Evolutionary conservation across 2,797 vertebrate species (phyloP), one percentile per base, ranked within the genome.

Genomic region (Scolopax bukidnonensis): DNA sequence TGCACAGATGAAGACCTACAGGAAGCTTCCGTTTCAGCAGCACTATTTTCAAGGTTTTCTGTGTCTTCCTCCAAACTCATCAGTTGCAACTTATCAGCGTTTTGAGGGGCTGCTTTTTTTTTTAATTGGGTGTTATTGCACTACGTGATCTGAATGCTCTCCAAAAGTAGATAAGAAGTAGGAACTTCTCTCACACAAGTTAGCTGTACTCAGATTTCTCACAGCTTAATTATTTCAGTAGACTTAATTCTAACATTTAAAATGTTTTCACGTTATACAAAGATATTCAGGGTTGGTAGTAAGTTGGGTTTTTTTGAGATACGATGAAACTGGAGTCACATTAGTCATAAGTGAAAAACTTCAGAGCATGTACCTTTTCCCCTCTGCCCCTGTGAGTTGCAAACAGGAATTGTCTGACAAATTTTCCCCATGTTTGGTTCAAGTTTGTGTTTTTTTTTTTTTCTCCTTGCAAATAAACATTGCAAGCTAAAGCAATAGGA

Each of bases 341-440:
- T 40, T 57, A 77, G 15, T 57, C 5, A 24, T 24, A 75, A 30
- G 15, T 48, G 38, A 75, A 85, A 85, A 64, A 56, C 27, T 68
- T 73, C 57, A 84, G 36, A 77, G 16, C 7, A 18, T 50, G 5
- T 36, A 16, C 2, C 64, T 77, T 77, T 56, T 17, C 24, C 23
- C 24, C 3, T 2, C 12, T 48, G 14, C 4, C 18, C 4, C 21
- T 7, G 1, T 57, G 33, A 74, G 20, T 0, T 83, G 45, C 32
- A 65, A 80, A 48, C 3, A n/a, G 30, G 27, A 78, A 71, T 40
- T 61, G 27, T 36, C 36, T 65, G 60, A 47, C 3, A 67, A 32
- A 32, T 78, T 57, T 74, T 80, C 7, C 17, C 25, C 5, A 57
- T n/a, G 27, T 45, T 92, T 53, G 68, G 4, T 32, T 5, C 41